Percentiles rank a stretch among this genome's conserved stretches.
These are phyloP conservation scores for Barypeithes pellucidus DNA, from an alignment of 2,888 invertebrate genomes.

Conservation along the genomic window DNA sequence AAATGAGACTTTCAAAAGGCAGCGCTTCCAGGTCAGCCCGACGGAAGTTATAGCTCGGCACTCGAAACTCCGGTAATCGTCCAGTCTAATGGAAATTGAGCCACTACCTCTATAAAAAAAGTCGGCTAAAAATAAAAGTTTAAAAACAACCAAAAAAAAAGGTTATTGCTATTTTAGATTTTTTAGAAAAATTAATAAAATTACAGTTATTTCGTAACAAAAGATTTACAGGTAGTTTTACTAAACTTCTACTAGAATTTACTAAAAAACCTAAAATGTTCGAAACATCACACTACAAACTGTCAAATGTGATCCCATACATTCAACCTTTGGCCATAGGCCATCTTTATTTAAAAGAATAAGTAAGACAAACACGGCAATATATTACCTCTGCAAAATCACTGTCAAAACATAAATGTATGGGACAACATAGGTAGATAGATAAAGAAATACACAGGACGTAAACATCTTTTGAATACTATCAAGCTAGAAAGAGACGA, in stretches of 20 bases:
- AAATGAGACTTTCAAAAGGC: not conserved
- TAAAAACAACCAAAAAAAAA: slow-evolving; percentile 27
- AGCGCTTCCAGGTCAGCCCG: not conserved
- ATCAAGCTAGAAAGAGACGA: no score
- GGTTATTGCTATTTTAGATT: slow-evolving; percentile 18
- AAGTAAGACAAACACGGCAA: no score
- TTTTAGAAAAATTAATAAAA: slow-evolving; percentile 17
- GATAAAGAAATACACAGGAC: no score
- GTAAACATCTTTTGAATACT: no score
- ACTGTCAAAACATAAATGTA: no score
- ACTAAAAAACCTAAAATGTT: slow-evolving; percentile 23
- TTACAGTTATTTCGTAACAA: not conserved
- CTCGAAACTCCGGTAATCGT: not conserved
- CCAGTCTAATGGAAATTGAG: not conserved
- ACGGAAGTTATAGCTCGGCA: no score
- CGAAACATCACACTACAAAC: slow-evolving; percentile 2
- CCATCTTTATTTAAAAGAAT: no score
- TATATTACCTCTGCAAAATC: no score
- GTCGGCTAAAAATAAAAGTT: not conserved
- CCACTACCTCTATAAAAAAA: not conserved
- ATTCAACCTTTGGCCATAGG: no score
- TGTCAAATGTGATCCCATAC: slow-evolving; percentile 4
- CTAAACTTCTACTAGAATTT: slow-evolving; percentile 8
- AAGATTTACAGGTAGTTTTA: not conserved
- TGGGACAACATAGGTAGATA: no score